Evolutionary conservation across 2,888 invertebrate species (phyloP), one percentile per base, ranked within the genome.

Genomic region (Microchrysa polita): DNA sequence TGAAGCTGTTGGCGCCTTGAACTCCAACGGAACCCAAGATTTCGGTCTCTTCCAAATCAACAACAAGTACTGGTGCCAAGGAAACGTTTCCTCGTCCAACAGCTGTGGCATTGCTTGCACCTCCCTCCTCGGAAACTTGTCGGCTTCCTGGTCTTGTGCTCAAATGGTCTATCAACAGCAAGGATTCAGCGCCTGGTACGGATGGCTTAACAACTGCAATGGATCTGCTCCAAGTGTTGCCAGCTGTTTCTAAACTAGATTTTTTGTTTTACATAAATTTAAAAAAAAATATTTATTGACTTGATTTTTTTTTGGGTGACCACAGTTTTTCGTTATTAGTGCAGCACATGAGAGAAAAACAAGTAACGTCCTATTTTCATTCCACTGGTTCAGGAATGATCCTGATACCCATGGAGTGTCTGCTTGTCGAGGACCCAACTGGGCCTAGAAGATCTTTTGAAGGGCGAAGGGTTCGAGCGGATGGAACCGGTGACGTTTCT

Each of bases 11-110:
- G 87, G 88, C 0, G 82, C 79, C 18, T 79, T 83, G 0, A 88
- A 88, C 78, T 77, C 77, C 1, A 86, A 89, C 78, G 88, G 88
- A 0, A 82, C 84, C 27, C 78, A 77, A 52, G 86, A 87, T 76
- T 86, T 81, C 76, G 84, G 84, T 40, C 77, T 84, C 55, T 84
- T 84, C 76, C 27, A 34, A 34, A 34, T 34, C 27, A 34, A 34
- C 27, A 34, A 34, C 27, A 34, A 34, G 27, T 34, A 34, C 27
- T 85, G 85, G 85, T 85, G 85, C 76, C 79, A 80, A 72, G 77
- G 79, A 0, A 80, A 80, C 71, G 69, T 78, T 1, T 80, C 80
- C 72, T 80, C 81, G 0, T 76, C 77, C 5, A 84, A 84, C 61
- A 82, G 79, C 7, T 85, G 85, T 76, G 81, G 81, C 63, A 78